Evolutionary conservation across 1,140 invertebrate genomes (phyloP).

Genomic region (Heliconius eleuchia): DNA sequence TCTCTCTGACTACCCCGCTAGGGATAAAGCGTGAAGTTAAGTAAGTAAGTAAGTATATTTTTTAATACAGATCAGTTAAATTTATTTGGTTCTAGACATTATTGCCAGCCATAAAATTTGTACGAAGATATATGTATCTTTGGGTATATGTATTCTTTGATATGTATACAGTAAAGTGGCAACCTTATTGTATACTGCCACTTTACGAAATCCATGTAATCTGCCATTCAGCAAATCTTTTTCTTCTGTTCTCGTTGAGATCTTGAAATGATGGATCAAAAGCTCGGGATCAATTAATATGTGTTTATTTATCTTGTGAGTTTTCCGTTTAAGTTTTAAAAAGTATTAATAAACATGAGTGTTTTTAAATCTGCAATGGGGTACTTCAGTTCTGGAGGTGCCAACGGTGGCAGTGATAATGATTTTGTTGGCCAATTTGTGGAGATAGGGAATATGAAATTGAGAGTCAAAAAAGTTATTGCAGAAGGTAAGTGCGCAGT

Average conservation of each 20-base stretch:
- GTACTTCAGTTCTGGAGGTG: conserved; percentile 86
- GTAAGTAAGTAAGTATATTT: neutral
- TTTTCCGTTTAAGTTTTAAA: conserved; percentile 32
- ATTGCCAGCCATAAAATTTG: neutral
- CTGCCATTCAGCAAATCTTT: conserved; percentile 38
- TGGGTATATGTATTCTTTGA: too few species aligned
- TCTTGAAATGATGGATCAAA: conserved; percentile 25
- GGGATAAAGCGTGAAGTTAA: too few species aligned
- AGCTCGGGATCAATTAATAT: conserved; percentile 27
- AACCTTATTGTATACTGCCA: conserved; percentile 33
- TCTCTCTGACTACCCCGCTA: too few species aligned
- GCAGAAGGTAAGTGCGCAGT: conserved; percentile 90
- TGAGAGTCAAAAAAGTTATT: conserved; percentile 94
- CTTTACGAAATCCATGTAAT: conserved; percentile 26
- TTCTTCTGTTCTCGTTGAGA: conserved; percentile 13
- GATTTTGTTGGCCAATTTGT: conserved; percentile 95
- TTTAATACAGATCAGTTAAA: neutral
- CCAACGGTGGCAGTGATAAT: conserved; percentile 85
- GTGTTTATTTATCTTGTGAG: conserved; percentile 34
- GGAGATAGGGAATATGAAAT: conserved; percentile 93
- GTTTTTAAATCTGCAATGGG: conserved; percentile 94
- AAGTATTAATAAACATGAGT: conserved; percentile 84
- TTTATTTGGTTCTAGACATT: neutral
- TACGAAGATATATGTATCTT: neutral
- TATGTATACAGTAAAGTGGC: neutral